Conservation (phyloP, 2,888 invertebrate genomes). For the Macrophya annulata region DNA sequence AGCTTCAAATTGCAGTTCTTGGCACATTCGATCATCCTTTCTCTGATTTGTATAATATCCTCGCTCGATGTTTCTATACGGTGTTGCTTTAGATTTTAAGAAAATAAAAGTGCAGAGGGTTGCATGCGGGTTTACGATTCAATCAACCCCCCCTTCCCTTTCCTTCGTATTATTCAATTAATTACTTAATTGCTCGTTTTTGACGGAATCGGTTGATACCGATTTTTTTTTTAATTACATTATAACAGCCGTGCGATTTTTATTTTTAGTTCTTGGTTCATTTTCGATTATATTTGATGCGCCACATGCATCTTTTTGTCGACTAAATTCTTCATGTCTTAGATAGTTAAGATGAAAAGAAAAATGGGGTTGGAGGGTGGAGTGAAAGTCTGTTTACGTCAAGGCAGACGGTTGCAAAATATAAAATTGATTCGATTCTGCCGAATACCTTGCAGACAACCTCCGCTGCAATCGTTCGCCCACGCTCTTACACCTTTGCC, state of each 20-base stretch:
- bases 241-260: conserved; percentile 13
- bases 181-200: neutral
- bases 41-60: neutral
- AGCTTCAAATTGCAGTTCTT: neutral
- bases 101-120: neutral
- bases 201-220: neutral
- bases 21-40: neutral
- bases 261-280: neutral
- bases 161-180: neutral
- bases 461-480: conserved; percentile 18
- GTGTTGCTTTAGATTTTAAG: neutral
- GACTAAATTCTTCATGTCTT: neutral
- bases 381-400: conserved; percentile 8
- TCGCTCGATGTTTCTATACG: neutral
- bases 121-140: neutral
- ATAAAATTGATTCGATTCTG: conserved; percentile 34
- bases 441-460: conserved; percentile 11
- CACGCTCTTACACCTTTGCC: conserved; percentile 17
- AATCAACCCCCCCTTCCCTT: neutral
- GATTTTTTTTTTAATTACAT: neutral
- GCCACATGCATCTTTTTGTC: neutral
- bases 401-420: conserved; percentile 11
- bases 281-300: neutral
- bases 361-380: neutral
- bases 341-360: conserved; percentile 3